A percentile compares a stretch with the other conserved stretches of the same genome.
Conservation (phyloP, 1,140 invertebrate genomes). For the Ephestia elutella region DNA sequence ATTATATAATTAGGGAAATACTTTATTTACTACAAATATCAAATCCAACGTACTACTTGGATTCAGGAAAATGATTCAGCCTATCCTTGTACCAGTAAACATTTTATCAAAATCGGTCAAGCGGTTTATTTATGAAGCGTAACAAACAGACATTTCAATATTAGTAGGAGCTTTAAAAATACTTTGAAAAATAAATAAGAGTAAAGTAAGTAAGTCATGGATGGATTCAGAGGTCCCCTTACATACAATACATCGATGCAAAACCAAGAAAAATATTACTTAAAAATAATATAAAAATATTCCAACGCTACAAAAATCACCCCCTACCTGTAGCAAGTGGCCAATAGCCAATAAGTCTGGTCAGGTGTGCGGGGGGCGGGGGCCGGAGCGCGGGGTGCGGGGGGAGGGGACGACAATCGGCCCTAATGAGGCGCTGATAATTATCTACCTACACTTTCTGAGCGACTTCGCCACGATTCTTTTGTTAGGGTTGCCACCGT, state of each 20-base stretch:
- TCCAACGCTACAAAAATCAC: conserved; percentile 19
- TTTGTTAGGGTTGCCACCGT: conserved; percentile 36
- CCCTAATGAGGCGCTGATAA: conserved; percentile 67
- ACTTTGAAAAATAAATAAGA: no score
- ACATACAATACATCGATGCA: not conserved
- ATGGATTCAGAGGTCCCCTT: no score
- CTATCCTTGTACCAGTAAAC: no score
- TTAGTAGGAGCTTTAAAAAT: no score
- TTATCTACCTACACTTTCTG: conserved; percentile 71
- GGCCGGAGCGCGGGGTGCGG: conserved; percentile 8
- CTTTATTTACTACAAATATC: no score
- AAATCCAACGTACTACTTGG: no score
- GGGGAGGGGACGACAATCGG: conserved; percentile 53
- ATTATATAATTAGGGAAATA: no score
- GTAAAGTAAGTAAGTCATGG: no score
- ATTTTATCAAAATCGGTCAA: no score
- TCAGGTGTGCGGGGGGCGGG: conserved; percentile 46
- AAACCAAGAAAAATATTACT: not conserved
- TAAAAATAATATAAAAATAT: not conserved
- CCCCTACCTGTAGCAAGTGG: conserved; percentile 45
- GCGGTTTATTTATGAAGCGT: no score
- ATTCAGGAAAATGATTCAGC: no score
- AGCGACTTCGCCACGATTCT: conserved; percentile 45
- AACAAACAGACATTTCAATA: no score
- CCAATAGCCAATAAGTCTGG: conserved; percentile 55